phyloP scores from a whole-genome alignment of 1,140 invertebrate genomes.

The Eufriesea mexicana region DNA sequence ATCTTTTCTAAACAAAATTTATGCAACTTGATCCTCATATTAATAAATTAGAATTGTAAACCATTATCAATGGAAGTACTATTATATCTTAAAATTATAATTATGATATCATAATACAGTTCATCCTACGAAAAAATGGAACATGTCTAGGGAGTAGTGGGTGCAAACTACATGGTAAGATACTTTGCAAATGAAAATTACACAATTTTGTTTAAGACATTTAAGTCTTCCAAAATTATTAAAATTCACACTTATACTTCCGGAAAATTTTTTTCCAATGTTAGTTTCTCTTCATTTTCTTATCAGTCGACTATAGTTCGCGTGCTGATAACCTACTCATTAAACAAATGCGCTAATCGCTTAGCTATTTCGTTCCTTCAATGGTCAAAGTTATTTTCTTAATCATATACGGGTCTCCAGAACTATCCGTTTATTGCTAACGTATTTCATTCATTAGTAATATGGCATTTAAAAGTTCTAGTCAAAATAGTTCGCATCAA shows the following conservation, averaged over 20 bases:
- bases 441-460: not conserved
- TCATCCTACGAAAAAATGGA: no score
- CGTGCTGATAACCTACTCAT: not conserved
- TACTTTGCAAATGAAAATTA: not conserved
- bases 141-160: no score
- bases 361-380: not conserved
- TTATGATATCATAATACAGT: not conserved
- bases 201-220: not conserved
- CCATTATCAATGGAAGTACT: not conserved
- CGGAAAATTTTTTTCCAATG: not conserved
- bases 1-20: not conserved
- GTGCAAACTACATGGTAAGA: no score
- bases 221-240: not conserved
- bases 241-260: not conserved
- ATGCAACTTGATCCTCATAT: no score
- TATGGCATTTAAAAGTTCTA: not conserved
- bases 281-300: not conserved
- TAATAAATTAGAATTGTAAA: no score
- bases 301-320: not conserved
- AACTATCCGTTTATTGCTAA: not conserved
- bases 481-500: conserved; percentile 22
- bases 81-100: not conserved
- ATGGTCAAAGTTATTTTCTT: no score
- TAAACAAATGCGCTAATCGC: conserved; percentile 3
- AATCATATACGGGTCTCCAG: no score